phyloP scores from a whole-genome alignment of 2,797 vertebrate genomes.

The Acanthornis magna region DNA sequence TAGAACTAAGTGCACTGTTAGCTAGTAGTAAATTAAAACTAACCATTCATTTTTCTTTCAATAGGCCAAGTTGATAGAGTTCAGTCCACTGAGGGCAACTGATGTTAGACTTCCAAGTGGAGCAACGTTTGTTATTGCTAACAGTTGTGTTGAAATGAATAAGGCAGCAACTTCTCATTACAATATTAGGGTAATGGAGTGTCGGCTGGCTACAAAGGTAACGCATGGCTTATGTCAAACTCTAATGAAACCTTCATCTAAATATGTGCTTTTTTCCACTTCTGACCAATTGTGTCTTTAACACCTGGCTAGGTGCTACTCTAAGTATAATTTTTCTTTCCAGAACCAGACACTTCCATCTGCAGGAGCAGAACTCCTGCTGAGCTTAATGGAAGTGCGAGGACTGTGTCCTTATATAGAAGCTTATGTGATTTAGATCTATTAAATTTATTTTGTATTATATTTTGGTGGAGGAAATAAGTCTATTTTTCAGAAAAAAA shows the following conservation, averaged over 20 bases:
- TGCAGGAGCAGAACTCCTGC: background rate
- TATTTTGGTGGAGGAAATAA: background rate
- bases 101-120: conserved; percentile 89
- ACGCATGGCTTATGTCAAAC: conserved; percentile 47
- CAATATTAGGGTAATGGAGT: conserved; percentile 96
- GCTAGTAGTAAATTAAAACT: conserved; percentile 53
- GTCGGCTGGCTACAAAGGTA: conserved; percentile 94
- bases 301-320: conserved; percentile 64
- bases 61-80: conserved; percentile 97
- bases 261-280: conserved; percentile 28
- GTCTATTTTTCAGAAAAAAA: conserved; percentile 13
- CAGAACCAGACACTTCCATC: conserved; percentile 6
- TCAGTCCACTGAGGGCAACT: conserved; percentile 88
- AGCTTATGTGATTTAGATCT: background rate
- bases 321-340: conserved; percentile 46
- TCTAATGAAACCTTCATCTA: conserved; percentile 53
- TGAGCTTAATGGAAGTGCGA: background rate
- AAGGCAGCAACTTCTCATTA: conserved; percentile 95
- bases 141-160: conserved; percentile 96
- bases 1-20: conserved; percentile 50
- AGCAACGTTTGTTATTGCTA: conserved; percentile 94
- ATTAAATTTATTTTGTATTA: background rate
- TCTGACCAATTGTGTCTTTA: conserved; percentile 14
- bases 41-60: conserved; percentile 55
- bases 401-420: conserved; percentile 25